Evolutionary conservation across 2,113 vertebrate species (phyloP), one percentile per base, ranked within the genome.

Genomic region (Colius striatus): DNA sequence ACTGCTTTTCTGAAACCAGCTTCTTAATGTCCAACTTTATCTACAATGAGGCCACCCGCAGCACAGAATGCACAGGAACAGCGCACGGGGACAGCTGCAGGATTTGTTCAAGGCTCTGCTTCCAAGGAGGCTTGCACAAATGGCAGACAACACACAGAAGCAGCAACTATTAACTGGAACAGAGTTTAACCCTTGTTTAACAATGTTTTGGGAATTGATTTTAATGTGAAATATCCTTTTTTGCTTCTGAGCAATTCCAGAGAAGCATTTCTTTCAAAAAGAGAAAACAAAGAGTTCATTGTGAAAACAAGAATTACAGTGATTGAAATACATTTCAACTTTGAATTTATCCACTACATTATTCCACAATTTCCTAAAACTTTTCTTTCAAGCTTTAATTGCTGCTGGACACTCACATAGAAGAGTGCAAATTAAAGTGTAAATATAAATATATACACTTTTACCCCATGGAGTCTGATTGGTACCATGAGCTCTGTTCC

Each of bases 61-160:
- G 2, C 65, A 47, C 9, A 0, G 75, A 6, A 36, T 0, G 0
- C 0, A 9, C 66, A 27, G 70, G 20, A 41, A 48, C 15, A 0
- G 16, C 2, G 0, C 19, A 2, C 0, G 0, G 19, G 54, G 57
- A 36, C n/a, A 22, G 30, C 5, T 2, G 36, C 57, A 5, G 63
- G 26, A 25, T 3, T 36, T 13, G 2, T 25, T 54, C 19, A 20
- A 13, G 11, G 5, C 41, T 8, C 22, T 9, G 0, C 22, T 78
- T 25, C 62, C 45, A 75, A 61, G 29, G 30, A 61, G 11, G 25
- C 29, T 63, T 38, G 29, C 47, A 63, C 47, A 32, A 76, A 34
- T 0, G 8, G 74, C 55, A 84, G 32, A 21, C 45, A 6, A 3
- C 4, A 0, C 1, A 27, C 0, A 0, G n/a, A 36, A 15, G 48